These are phyloP conservation scores for Myripristis jacobus DNA, from an alignment of 2,797 vertebrate genomes.

Conservation along the genomic window DNA sequence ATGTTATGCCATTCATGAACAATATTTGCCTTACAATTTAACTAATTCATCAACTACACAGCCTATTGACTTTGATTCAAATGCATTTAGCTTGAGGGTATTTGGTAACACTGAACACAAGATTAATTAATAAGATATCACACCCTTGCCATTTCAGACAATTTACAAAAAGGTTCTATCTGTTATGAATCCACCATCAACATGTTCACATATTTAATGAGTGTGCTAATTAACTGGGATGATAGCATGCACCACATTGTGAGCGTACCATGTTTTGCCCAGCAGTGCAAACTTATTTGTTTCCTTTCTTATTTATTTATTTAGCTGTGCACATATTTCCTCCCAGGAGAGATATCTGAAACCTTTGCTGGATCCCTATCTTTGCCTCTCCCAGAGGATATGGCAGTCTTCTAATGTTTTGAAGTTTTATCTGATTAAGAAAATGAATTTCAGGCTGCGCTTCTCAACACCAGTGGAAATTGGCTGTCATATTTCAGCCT, in stretches of 20 bases:
- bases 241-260: conserved; percentile 63
- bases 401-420: conserved; percentile 60
- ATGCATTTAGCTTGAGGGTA: conserved; percentile 70
- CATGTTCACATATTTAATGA: conserved; percentile 77
- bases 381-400: conserved; percentile 58
- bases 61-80: conserved; percentile 59
- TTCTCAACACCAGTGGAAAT: conserved; percentile 57
- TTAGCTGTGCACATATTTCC: conserved; percentile 68
- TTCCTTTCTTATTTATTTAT: conserved; percentile 66
- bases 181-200: conserved; percentile 70
- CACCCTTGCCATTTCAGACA: conserved; percentile 77
- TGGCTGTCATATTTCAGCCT: conserved; percentile 47
- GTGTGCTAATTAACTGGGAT: conserved; percentile 73
- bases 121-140: conserved; percentile 83
- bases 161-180: conserved; percentile 64
- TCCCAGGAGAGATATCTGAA: conserved; percentile 64
- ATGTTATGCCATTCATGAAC: conserved; percentile 56
- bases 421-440: conserved; percentile 78
- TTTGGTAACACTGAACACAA: conserved; percentile 71
- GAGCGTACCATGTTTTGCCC: conserved; percentile 66
- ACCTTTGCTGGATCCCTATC: conserved; percentile 67
- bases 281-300: conserved; percentile 72
- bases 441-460: conserved; percentile 62
- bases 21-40: conserved; percentile 58
- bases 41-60: conserved; percentile 60